phyloP scores from a whole-genome alignment of 2,797 vertebrate species.

The Etheostoma nigrum region DNA sequence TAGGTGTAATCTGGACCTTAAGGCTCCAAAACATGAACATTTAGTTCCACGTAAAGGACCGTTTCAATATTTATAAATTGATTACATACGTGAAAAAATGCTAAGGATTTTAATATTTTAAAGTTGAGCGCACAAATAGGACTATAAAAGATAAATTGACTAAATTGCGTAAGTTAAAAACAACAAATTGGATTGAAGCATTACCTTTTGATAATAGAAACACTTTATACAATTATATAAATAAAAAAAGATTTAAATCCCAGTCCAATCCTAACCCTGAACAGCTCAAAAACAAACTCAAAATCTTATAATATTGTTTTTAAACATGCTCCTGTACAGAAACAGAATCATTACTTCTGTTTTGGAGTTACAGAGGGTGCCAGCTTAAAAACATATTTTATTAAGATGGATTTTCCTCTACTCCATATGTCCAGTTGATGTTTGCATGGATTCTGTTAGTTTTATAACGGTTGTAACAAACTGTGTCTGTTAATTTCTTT shows the following conservation, averaged over 20 bases:
- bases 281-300: background rate
- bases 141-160: too few species aligned
- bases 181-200: too few species aligned
- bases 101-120: too few species aligned
- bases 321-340: background rate
- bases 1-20: too few species aligned
- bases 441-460: too few species aligned
- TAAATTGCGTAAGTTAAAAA: too few species aligned
- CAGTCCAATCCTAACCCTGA: background rate
- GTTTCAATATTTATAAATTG: too few species aligned
- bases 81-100: too few species aligned
- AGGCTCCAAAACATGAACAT: too few species aligned
- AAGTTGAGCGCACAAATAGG: too few species aligned
- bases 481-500: background rate
- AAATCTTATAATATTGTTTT: background rate
- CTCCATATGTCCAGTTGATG: background rate
- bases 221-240: background rate
- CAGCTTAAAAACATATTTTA: background rate
- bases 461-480: too few species aligned
- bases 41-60: too few species aligned
- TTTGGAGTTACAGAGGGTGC: background rate
- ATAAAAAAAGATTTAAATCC: background rate
- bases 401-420: background rate
- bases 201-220: background rate
- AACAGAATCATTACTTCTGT: background rate